Percentiles rank a stretch among this genome's conserved stretches.
Conservation (phyloP, 2,113 vertebrate genomes). For the Tragulus kanchil region DNA sequence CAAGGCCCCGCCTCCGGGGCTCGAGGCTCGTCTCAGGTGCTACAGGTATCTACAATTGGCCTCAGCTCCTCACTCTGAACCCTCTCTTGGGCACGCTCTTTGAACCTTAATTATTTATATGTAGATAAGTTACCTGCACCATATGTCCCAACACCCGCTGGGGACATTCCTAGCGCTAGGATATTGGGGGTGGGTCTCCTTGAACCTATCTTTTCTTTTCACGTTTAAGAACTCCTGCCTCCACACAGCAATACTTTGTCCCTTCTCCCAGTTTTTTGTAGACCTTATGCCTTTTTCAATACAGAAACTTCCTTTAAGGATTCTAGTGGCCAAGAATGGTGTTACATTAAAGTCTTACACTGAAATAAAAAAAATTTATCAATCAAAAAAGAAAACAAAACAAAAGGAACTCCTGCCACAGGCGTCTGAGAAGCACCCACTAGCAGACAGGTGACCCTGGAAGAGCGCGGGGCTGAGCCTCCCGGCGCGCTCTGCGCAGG, state of each 20-base stretch:
- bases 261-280: neutral
- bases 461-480: neutral
- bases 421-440: neutral
- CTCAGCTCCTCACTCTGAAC: neutral
- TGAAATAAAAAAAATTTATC: too few relatives aligned
- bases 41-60: neutral
- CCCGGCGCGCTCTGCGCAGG: rapidly evolving
- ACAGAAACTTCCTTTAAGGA: neutral
- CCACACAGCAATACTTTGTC: neutral
- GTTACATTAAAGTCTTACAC: too few relatives aligned
- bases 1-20: neutral
- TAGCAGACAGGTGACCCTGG: neutral
- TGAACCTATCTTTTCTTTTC: neutral
- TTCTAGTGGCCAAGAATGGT: too few relatives aligned
- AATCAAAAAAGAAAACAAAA: too few relatives aligned
- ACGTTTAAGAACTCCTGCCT: neutral
- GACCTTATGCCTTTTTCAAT: neutral
- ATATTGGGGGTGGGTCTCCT: neutral
- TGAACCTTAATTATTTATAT: neutral
- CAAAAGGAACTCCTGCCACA: neutral
- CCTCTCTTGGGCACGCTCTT: neutral
- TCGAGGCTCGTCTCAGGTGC: neutral
- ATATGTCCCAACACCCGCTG: neutral
- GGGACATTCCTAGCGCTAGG: neutral
- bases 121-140: too few relatives aligned